These are phyloP conservation scores for Salmo trutta DNA, from an alignment of 2,797 vertebrate genomes.

Conservation along the genomic window DNA sequence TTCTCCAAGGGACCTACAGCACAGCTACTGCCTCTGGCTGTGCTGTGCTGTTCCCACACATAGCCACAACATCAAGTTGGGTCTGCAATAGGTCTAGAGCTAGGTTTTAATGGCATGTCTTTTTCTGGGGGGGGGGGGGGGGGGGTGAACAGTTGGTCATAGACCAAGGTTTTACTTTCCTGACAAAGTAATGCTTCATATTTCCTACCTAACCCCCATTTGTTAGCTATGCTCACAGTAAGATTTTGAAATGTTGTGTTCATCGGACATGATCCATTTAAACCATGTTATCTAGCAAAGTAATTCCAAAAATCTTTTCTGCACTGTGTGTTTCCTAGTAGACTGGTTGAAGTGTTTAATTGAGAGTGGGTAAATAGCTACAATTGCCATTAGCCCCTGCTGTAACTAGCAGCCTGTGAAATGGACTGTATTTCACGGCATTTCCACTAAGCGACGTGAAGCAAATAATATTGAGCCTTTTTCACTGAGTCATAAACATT, in stretches of 20 bases:
- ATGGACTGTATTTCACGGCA: slow-evolving; percentile 61
- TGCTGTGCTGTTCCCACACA: not conserved
- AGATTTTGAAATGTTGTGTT: no score
- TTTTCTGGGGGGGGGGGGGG: no score
- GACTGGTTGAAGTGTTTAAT: slow-evolving; percentile 57
- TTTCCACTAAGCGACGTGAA: slow-evolving; percentile 44
- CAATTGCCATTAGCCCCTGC: slow-evolving; percentile 38
- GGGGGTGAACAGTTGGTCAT: no score
- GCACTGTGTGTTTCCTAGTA: slow-evolving; percentile 39
- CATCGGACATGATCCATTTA: no score
- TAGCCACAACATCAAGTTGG: slow-evolving; percentile 8
- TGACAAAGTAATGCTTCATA: no score
- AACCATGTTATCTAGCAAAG: no score
- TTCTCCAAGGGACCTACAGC: not conserved
- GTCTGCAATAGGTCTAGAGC: not conserved
- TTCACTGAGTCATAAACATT: slow-evolving; percentile 57
- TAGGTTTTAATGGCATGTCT: not conserved
- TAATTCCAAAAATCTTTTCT: not conserved
- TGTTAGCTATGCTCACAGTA: no score
- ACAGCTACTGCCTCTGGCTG: not conserved
- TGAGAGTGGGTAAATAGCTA: slow-evolving; percentile 56
- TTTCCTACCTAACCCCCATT: no score
- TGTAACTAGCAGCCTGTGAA: slow-evolving; percentile 65
- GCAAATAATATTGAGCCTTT: slow-evolving; percentile 42
- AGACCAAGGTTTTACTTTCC: no score